Percentiles rank a stretch among this genome's conserved stretches.
Evolutionary conservation across 2,888 invertebrate genomes (phyloP).

Genomic region (Trypoxylon attenuatum): DNA sequence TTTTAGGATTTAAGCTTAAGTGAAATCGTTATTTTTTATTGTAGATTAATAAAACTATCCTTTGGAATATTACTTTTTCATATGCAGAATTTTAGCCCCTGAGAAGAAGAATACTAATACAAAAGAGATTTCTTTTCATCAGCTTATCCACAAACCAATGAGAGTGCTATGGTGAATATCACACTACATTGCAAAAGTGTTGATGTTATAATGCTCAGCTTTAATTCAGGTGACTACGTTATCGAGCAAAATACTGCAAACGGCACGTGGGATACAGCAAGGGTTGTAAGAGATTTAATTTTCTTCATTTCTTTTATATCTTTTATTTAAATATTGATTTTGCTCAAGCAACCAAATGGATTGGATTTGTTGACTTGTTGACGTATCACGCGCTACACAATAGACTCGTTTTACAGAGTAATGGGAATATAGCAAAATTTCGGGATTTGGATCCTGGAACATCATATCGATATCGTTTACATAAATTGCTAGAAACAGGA

Average conservation of each 20-base stretch:
- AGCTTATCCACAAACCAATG: slow-evolving; percentile 22
- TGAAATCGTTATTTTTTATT: too few relatives aligned
- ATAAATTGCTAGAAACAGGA: slow-evolving; percentile 53
- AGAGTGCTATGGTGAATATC: slow-evolving; percentile 48
- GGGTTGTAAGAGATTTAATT: slow-evolving; percentile 44
- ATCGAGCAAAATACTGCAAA: slow-evolving; percentile 43
- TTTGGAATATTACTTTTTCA: background rate
- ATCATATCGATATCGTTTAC: slow-evolving; percentile 62
- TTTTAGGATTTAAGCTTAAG: too few relatives aligned
- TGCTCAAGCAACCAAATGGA: background rate
- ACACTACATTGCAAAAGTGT: slow-evolving; percentile 57
- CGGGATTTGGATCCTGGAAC: slow-evolving; percentile 57
- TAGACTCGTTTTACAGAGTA: slow-evolving; percentile 53
- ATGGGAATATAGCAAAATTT: slow-evolving; percentile 50
- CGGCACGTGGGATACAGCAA: slow-evolving; percentile 25
- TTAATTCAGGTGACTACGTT: slow-evolving; percentile 60
- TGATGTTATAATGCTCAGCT: slow-evolving; percentile 51
- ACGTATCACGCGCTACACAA: background rate
- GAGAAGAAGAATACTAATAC: background rate
- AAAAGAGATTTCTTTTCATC: background rate
- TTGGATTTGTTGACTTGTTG: too few relatives aligned
- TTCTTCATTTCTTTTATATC: background rate
- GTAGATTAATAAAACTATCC: background rate
- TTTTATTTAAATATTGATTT: background rate
- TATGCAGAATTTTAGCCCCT: too few relatives aligned